Evolutionary conservation across 53 echinoderm and acorn worm species (phyloP).

Genomic region (Henricia sp.): DNA sequence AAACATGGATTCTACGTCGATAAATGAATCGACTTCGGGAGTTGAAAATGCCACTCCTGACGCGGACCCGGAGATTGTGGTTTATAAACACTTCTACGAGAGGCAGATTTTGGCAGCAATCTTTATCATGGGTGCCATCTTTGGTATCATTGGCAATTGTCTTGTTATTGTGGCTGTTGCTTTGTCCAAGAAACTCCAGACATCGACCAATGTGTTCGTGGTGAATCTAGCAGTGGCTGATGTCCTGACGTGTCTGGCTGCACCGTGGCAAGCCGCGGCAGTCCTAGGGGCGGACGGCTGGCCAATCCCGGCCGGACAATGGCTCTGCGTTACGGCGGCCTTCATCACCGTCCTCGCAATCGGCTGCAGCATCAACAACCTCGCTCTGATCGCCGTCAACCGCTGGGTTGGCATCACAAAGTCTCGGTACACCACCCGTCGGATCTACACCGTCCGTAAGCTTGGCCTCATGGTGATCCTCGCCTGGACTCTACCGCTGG

Average conservation of each 20-base stretch:
- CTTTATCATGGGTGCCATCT: neutral
- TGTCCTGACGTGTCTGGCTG: neutral
- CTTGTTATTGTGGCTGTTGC: constrained; percentile 49
- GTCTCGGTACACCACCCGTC: constrained; percentile 20
- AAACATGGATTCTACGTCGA: no score
- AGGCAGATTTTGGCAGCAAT: constrained; percentile 5
- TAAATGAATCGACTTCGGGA: no score
- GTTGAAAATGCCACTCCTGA: no score
- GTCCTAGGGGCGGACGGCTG: neutral
- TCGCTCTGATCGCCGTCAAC: constrained; percentile 55
- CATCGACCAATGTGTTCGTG: constrained; percentile 55
- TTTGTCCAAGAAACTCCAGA: constrained; percentile 25
- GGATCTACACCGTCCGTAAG: constrained; percentile 48
- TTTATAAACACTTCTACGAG: neutral
- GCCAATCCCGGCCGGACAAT: constrained; percentile 15
- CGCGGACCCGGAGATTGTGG: constrained; percentile 7
- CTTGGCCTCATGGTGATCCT: constrained; percentile 27
- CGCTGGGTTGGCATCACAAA: constrained; percentile 53
- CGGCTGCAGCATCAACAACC: constrained; percentile 39
- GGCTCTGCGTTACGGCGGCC: constrained; percentile 30
- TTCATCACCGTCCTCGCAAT: neutral
- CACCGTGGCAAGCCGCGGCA: constrained; percentile 37
- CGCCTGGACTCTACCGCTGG: constrained; percentile 38
- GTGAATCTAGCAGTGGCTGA: constrained; percentile 48
- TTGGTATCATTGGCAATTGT: constrained; percentile 18